A percentile compares a stretch with the other conserved stretches of the same genome.
These are phyloP conservation scores for Nemopilema nomurai DNA, from an alignment of 30 jellyfish, hydroid and myxozoan species.

Conservation along the genomic window DNA sequence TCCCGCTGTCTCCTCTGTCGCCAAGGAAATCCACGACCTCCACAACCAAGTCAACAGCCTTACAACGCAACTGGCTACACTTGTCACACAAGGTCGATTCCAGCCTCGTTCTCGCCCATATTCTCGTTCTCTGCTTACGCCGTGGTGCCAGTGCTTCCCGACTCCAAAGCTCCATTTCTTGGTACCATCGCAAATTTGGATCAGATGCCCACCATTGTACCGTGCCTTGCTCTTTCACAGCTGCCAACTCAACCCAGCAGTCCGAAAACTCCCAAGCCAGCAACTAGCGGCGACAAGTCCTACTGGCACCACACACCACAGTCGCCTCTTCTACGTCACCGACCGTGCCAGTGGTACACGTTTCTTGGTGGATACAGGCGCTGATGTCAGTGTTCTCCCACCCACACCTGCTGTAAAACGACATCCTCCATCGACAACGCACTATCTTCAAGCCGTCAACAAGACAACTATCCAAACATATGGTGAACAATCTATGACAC, in stretches of 20 bases:
- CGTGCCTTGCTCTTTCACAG: slow-evolving; percentile 22
- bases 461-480: slow-evolving; percentile 29
- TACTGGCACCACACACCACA: slow-evolving; percentile 11
- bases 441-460: slow-evolving; percentile 44
- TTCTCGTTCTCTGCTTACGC: neutral
- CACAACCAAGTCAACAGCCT: slow-evolving; percentile 11
- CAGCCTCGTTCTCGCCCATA: neutral
- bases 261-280: slow-evolving; percentile 34
- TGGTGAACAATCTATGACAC: slow-evolving; percentile 13
- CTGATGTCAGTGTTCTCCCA: slow-evolving; percentile 61
- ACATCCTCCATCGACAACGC: neutral
- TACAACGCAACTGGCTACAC: neutral
- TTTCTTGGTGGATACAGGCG: slow-evolving; percentile 64
- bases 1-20: slow-evolving; percentile 4
- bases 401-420: slow-evolving; percentile 17
- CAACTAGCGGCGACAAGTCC: slow-evolving; percentile 43
- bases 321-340: slow-evolving; percentile 54
- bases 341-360: slow-evolving; percentile 22
- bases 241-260: slow-evolving; percentile 13
- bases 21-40: slow-evolving; percentile 6
- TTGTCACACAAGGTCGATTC: slow-evolving; percentile 1
- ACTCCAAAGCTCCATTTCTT: neutral
- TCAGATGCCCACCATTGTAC: slow-evolving; percentile 11
- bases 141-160: neutral
- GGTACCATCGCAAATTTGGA: slow-evolving; percentile 27